These are phyloP conservation scores for Peromyscus attwateri DNA, from an alignment of 2,797 vertebrate genomes.

Conservation along the genomic window DNA sequence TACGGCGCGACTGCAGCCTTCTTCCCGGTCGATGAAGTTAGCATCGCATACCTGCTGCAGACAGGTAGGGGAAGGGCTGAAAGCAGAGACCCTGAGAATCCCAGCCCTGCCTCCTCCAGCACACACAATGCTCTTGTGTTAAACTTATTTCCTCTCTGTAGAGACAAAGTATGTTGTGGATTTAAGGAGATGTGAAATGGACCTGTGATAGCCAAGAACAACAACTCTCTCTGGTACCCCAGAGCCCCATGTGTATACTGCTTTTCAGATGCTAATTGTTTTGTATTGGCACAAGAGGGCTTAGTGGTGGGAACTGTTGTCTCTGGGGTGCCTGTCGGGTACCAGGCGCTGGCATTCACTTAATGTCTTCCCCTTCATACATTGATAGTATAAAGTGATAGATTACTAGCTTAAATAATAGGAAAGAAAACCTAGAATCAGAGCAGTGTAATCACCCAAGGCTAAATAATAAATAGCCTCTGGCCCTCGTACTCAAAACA, in stretches of 20 bases:
- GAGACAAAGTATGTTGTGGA: not conserved
- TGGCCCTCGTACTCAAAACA: not conserved
- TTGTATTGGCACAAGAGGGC: not conserved
- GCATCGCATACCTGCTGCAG: constrained; percentile 95
- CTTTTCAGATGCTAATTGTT: not conserved
- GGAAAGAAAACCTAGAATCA: not conserved
- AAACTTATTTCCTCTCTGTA: not conserved
- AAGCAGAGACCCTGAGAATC: not conserved
- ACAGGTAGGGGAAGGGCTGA: constrained; percentile 90
- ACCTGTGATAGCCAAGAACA: not conserved
- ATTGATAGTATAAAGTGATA: not conserved
- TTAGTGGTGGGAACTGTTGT: not conserved
- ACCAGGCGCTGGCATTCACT: not conserved
- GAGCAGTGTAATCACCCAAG: not conserved
- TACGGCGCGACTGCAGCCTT: constrained; percentile 98
- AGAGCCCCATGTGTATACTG: not conserved
- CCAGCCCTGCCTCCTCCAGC: not conserved
- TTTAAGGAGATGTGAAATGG: not conserved
- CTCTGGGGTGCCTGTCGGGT: not conserved
- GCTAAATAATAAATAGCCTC: not conserved
- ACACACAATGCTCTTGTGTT: not conserved
- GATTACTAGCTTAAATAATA: not conserved
- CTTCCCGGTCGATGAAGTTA: constrained; percentile 96
- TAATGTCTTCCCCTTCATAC: not conserved
- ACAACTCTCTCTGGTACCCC: not conserved